Evolutionary conservation across 2,888 invertebrate species (phyloP).

Genomic region (Tiphia femorata): DNA sequence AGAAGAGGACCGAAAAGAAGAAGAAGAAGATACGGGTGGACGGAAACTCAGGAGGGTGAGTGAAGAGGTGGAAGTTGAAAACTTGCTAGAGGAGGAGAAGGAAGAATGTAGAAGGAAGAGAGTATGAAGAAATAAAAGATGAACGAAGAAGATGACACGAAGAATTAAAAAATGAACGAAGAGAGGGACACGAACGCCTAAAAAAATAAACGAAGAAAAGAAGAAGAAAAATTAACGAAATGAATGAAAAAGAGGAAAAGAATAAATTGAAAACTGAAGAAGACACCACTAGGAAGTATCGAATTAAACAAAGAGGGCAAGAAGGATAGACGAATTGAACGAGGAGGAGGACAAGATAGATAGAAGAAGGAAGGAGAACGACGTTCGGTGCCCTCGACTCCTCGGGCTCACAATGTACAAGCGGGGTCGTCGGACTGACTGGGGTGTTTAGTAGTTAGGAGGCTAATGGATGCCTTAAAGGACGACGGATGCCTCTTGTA

Average conservation of each 20-base stretch:
- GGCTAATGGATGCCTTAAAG: constrained; percentile 51
- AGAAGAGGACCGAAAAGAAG: too few species aligned
- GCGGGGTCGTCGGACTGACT: constrained; percentile 42
- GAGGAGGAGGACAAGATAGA: too few species aligned
- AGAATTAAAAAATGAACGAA: background rate
- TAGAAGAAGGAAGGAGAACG: background rate
- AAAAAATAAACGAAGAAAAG: too few species aligned
- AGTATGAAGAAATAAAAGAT: background rate
- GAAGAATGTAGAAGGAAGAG: too few species aligned
- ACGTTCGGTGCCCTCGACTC: background rate
- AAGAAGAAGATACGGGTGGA: too few species aligned
- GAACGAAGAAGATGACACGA: background rate
- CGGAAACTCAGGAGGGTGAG: too few species aligned
- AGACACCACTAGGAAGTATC: too few species aligned
- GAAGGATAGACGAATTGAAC: too few species aligned
- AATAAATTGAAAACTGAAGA: too few species aligned
- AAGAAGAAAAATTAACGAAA: background rate
- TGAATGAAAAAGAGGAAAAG: background rate
- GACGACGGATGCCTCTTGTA: constrained; percentile 38
- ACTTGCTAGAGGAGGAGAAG: too few species aligned
- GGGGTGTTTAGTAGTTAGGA: constrained; percentile 48
- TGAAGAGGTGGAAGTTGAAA: too few species aligned
- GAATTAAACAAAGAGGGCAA: too few species aligned
- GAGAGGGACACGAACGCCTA: background rate
- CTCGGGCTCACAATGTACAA: constrained; percentile 17